These are phyloP conservation scores for Allobates femoralis DNA, from an alignment of 2,797 vertebrate species.

Conservation along the genomic window DNA sequence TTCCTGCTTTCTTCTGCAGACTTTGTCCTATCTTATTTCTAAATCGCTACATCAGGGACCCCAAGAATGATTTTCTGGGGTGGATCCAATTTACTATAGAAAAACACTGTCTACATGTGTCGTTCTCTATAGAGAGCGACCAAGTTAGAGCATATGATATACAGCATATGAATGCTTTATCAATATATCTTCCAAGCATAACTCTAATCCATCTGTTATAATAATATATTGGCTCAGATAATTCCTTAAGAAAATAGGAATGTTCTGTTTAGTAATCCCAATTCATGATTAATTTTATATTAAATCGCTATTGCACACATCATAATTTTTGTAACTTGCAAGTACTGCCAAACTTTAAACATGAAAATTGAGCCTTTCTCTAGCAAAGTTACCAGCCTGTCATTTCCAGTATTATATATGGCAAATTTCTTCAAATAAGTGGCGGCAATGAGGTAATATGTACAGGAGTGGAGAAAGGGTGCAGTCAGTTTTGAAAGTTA, in stretches of 20 bases:
- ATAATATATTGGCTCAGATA: slow-evolving; percentile 65
- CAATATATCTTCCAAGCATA: slow-evolving; percentile 64
- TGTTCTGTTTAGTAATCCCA: slow-evolving; percentile 64
- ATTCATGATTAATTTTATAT: slow-evolving; percentile 62
- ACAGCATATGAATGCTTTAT: slow-evolving; percentile 21
- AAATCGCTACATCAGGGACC: too few relatives aligned
- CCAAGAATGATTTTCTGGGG: too few relatives aligned
- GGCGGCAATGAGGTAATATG: slow-evolving; percentile 19
- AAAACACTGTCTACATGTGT: too few relatives aligned
- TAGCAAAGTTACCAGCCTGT: not conserved
- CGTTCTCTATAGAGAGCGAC: not conserved
- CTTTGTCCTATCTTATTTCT: too few relatives aligned
- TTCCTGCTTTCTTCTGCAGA: too few relatives aligned
- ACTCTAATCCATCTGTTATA: slow-evolving; percentile 67
- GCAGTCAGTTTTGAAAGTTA: not conserved
- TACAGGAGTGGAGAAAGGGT: not conserved
- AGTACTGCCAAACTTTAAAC: slow-evolving; percentile 37
- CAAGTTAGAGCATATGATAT: not conserved
- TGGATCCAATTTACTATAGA: too few relatives aligned
- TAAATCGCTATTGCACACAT: slow-evolving; percentile 41
- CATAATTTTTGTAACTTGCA: slow-evolving; percentile 50
- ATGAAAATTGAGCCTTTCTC: not conserved
- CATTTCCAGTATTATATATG: slow-evolving; percentile 14
- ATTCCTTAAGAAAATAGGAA: slow-evolving; percentile 66
- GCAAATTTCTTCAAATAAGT: not conserved